Conservation (phyloP, 1,140 invertebrate genomes). For the Macrostomum lignano region DNA sequence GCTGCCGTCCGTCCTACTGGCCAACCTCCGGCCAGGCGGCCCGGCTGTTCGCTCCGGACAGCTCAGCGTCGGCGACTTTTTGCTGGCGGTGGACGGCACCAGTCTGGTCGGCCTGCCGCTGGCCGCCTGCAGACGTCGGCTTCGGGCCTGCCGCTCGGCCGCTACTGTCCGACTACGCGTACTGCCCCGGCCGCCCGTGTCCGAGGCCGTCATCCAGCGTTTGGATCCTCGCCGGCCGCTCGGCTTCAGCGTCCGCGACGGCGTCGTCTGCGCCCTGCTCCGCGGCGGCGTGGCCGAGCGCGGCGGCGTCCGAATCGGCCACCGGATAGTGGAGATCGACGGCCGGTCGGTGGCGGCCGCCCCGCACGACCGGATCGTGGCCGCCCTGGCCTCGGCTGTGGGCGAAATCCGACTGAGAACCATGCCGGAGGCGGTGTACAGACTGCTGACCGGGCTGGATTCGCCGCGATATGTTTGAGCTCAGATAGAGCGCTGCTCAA, state of each 20-base stretch:
- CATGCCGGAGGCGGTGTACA: slow-evolving; percentile 98
- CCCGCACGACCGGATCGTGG: slow-evolving; percentile 94
- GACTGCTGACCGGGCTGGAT: slow-evolving; percentile 87
- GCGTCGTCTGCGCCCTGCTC: slow-evolving; percentile 61
- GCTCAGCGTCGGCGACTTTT: slow-evolving; percentile 95
- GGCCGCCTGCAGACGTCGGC: slow-evolving; percentile 87
- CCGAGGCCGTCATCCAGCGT: slow-evolving; percentile 92
- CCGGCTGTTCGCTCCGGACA: slow-evolving; percentile 79
- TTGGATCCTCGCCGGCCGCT: slow-evolving; percentile 97
- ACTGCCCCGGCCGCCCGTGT: slow-evolving; percentile 94
- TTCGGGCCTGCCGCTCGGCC: slow-evolving; percentile 62
- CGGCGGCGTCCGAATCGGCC: slow-evolving; percentile 84
- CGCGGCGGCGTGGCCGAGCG: slow-evolving; percentile 89
- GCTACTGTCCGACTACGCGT: slow-evolving; percentile 91
- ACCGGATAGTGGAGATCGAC: slow-evolving; percentile 97
- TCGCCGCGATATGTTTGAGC: slow-evolving; percentile 70
- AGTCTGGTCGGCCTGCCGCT: slow-evolving; percentile 82
- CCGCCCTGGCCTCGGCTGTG: slow-evolving; percentile 81
- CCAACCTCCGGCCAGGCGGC: slow-evolving; percentile 72
- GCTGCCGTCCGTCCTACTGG: slow-evolving; percentile 91
- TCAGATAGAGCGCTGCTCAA: no score
- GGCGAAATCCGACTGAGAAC: slow-evolving; percentile 99
- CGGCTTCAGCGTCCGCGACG: slow-evolving; percentile 97
- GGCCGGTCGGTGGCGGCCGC: slow-evolving; percentile 83
- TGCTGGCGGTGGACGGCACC: slow-evolving; percentile 93